Base-by-base conservation (phyloP, 2,797 vertebrate genomes). In the Acanthurus lineatus region DNA sequence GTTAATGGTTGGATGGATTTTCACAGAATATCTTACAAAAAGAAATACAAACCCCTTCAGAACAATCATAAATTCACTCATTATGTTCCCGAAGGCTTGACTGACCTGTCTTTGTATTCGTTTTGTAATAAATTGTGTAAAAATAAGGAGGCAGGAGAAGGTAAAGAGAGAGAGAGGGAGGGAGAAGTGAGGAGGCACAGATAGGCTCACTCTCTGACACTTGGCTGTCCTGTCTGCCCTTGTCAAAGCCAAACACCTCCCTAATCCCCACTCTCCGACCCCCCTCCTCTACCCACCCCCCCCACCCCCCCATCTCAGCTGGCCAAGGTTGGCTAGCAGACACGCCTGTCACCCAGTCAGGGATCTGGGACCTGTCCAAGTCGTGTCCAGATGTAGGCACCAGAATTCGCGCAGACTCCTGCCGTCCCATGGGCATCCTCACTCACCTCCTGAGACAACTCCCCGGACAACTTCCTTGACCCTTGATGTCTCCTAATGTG, bases 201-300 rank as follows among this genome's bases (percentile, higher is more conserved):
- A 75, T 19, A 44, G 67, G 52, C 73, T 81, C 77, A 59, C 73
- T 88, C 54, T 61, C 68, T 83, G 89, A 92, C 82, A 84, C 83
- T 89, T 90, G 88, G 92, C 90, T 66, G 89, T 91, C 89, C 87
- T 74, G 67, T 72, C 74, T 83, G 89, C 81, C 92, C 93, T 93
- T 92, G 92, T 92, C 85, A 91, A 64, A 71, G 73, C 73, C 65
- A 74, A 83, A 89, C 89, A 81, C 78, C 77, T 82, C 83, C 69
- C 70, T 86, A 85, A 89, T 87, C 84, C 87, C 73, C 74, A 53
- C 72, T 62, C 65, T 60, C 58, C 62, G n/a, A 32, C 25, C 59
- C 52, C 68, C 54, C 58, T 17, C 53, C 2, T 25, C 40, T 0
- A 42, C 67, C 75, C 72, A 35, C 85, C 52, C 8, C 76, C 86